Conservation (phyloP, 2,888 invertebrate species). For the Plutella xylostella region DNA sequence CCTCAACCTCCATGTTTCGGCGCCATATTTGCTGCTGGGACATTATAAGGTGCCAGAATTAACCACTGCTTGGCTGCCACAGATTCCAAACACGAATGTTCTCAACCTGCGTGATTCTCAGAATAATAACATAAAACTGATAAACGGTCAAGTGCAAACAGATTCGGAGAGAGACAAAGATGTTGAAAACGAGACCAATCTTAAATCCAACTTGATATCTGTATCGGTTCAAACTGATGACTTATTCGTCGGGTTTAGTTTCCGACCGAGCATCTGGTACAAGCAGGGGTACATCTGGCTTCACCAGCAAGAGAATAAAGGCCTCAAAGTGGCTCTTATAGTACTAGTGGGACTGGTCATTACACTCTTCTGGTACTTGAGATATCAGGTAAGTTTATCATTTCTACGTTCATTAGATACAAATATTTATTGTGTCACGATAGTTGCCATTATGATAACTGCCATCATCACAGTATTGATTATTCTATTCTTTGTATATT, state of each 20-base stretch:
- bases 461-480: too few species aligned
- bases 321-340: slow-evolving; percentile 76
- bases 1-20: slow-evolving; percentile 48
- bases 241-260: slow-evolving; percentile 48
- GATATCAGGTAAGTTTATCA: slow-evolving; percentile 74
- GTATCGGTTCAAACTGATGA: slow-evolving; percentile 72
- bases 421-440: too few species aligned
- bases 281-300: slow-evolving; percentile 71
- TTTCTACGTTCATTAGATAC: neutral
- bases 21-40: slow-evolving; percentile 67
- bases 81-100: slow-evolving; percentile 41
- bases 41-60: slow-evolving; percentile 80
- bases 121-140: slow-evolving; percentile 38
- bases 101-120: slow-evolving; percentile 33
- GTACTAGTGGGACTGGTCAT: slow-evolving; percentile 76
- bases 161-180: slow-evolving; percentile 45
- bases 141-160: slow-evolving; percentile 50
- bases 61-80: slow-evolving; percentile 55
- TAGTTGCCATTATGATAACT: too few species aligned
- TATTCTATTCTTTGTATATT: too few species aligned
- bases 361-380: slow-evolving; percentile 81
- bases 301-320: slow-evolving; percentile 81
- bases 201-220: slow-evolving; percentile 51
- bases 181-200: slow-evolving; percentile 52
- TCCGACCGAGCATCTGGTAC: slow-evolving; percentile 52